These are phyloP conservation scores for Circaetus cinerascens DNA, from an alignment of 2,113 vertebrate genomes.

Conservation along the genomic window DNA sequence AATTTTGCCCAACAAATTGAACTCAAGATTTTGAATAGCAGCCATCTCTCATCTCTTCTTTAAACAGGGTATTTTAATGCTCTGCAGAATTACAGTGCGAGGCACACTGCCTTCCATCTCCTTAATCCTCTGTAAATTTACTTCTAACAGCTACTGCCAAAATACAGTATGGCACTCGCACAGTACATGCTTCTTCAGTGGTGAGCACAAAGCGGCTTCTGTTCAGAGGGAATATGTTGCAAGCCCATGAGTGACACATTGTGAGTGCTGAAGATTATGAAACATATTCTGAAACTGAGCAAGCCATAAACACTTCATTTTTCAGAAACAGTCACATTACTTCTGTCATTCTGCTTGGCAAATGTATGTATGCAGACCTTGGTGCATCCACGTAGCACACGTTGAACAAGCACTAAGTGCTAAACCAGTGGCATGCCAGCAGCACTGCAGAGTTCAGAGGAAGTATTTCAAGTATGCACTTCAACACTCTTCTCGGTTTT, in stretches of 20 bases:
- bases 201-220: slow-evolving; percentile 53
- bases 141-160: slow-evolving; percentile 44
- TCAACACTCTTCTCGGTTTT: background rate
- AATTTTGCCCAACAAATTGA: background rate
- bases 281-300: slow-evolving; percentile 19
- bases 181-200: slow-evolving; percentile 32
- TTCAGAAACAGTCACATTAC: slow-evolving; percentile 10
- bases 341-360: slow-evolving; percentile 1
- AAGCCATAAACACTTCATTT: slow-evolving; percentile 51
- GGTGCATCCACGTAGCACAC: slow-evolving; percentile 8
- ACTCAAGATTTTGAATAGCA: background rate
- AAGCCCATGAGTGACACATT: slow-evolving; percentile 29
- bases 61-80: background rate
- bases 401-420: background rate
- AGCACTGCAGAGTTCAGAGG: background rate
- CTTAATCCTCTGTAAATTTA: slow-evolving; percentile 57
- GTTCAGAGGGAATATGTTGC: slow-evolving; percentile 18
- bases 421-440: background rate
- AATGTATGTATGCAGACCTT: background rate
- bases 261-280: slow-evolving; percentile 39
- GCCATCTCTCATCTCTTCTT: slow-evolving; percentile 18
- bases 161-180: slow-evolving; percentile 46
- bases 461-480: slow-evolving; percentile 24
- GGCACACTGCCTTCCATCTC: slow-evolving; percentile 28
- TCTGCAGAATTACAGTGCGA: background rate